A percentile compares a stretch with the other conserved stretches of the same genome.
These are phyloP conservation scores for Phasia obesa DNA, from an alignment of 2,888 invertebrate species.

Conservation along the genomic window DNA sequence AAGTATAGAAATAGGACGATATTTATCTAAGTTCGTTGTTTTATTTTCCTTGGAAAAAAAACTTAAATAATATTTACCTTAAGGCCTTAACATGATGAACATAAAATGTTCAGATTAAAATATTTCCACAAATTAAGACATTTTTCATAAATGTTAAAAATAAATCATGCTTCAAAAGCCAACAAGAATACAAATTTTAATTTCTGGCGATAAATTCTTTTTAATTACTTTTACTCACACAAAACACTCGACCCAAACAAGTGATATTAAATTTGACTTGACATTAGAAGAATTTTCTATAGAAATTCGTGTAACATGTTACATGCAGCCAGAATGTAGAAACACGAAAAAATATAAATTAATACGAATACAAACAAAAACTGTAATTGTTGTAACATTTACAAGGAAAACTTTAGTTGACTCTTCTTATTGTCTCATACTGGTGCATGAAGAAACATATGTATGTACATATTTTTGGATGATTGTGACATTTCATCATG, in stretches of 20 bases:
- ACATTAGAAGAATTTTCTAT: conserved; percentile 69
- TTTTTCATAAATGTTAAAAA: conserved; percentile 37
- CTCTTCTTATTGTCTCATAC: conserved; percentile 2
- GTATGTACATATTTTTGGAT: conserved; percentile 50
- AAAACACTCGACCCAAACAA: conserved; percentile 53
- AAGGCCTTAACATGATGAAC: not conserved
- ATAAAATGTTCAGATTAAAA: conserved; percentile 15
- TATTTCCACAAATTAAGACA: conserved; percentile 47
- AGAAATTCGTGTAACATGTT: conserved; percentile 57
- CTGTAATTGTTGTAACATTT: conserved; percentile 46
- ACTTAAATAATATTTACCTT: not conserved
- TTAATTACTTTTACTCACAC: conserved; percentile 67
- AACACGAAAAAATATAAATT: conserved; percentile 50
- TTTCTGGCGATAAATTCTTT: conserved; percentile 70
- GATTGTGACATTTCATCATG: conserved; percentile 79
- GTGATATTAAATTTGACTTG: conserved; percentile 68
- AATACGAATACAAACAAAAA: conserved; percentile 35
- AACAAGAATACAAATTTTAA: conserved; percentile 51
- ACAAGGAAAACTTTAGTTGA: conserved; percentile 8
- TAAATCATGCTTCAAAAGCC: conserved; percentile 37
- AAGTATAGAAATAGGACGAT: too few species aligned
- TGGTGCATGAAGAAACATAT: too few species aligned
- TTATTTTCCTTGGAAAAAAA: too few species aligned
- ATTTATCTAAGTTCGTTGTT: too few species aligned
- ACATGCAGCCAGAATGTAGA: conserved; percentile 30